Conservation (phyloP, 2,888 invertebrate species). For the Meteorus colon region DNA sequence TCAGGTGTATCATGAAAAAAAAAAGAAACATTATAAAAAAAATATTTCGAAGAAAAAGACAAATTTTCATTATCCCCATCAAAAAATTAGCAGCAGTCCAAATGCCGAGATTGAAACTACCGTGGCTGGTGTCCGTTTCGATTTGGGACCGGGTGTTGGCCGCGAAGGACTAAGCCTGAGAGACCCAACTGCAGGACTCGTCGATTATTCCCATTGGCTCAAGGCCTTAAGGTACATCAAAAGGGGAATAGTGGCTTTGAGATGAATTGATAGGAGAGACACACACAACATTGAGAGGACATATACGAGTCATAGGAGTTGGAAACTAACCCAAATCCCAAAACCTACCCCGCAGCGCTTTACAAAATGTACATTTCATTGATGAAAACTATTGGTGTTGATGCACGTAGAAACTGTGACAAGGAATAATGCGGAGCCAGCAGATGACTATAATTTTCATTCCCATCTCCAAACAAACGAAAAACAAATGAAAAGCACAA, state of each 20-base stretch:
- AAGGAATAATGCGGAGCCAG: constrained; percentile 13
- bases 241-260: constrained; percentile 60
- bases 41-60: constrained; percentile 8
- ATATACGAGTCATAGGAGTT: constrained; percentile 21
- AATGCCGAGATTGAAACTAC: constrained; percentile 72
- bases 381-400: neutral
- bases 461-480: constrained; percentile 17
- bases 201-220: constrained; percentile 78
- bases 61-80: constrained; percentile 32
- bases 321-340: constrained; percentile 29
- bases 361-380: constrained; percentile 4
- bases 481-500: constrained; percentile 27
- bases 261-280: constrained; percentile 36
- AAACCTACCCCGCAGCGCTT: neutral
- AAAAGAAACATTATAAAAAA: neutral
- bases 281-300: constrained; percentile 46
- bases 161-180: constrained; percentile 76
- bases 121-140: constrained; percentile 72
- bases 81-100: constrained; percentile 68
- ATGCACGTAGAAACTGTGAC: constrained; percentile 12
- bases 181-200: constrained; percentile 76
- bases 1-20: constrained; percentile 1
- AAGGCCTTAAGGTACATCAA: constrained; percentile 74
- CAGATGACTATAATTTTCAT: constrained; percentile 20
- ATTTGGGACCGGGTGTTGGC: constrained; percentile 74